Percentiles rank a stretch among this genome's conserved stretches.
These are phyloP conservation scores for Halichondria panicea DNA, from an alignment of 37 sponge, comb jelly and placozoan genomes.

Conservation along the genomic window DNA sequence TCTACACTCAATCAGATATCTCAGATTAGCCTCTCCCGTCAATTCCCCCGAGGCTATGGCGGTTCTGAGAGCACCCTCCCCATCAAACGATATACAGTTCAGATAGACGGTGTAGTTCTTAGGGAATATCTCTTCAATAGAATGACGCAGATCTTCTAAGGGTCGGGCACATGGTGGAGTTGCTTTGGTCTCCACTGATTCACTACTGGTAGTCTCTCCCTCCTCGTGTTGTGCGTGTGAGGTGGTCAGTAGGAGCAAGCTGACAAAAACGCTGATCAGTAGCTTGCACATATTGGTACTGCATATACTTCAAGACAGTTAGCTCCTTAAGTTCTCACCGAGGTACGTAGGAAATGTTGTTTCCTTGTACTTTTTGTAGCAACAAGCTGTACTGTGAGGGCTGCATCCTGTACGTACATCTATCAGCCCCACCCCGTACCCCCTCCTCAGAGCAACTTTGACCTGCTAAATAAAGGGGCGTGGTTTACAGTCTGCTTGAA, in stretches of 20 bases:
- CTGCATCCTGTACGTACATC: no score
- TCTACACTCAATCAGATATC: neutral
- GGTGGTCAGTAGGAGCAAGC: neutral
- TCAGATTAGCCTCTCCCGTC: neutral
- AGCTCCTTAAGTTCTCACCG: no score
- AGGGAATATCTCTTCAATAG: neutral
- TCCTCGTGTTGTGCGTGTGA: neutral
- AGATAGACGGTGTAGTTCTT: constrained; percentile 3
- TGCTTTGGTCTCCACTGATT: neutral
- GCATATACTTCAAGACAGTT: no score
- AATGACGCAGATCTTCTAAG: neutral
- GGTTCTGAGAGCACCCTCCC: neutral
- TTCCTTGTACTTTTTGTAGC: no score
- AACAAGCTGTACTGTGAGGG: no score
- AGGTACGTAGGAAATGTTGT: no score
- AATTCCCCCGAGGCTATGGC: constrained; percentile 3
- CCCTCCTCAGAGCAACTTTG: no score
- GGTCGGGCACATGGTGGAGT: neutral
- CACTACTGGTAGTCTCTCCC: neutral
- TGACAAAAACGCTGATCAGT: no score
- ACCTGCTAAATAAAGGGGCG: no score
- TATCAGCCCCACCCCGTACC: no score
- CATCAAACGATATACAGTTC: constrained; percentile 32
- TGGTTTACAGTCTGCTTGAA: no score
- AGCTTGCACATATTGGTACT: no score